These are phyloP conservation scores for Cepphus grylle DNA, from an alignment of 2,113 vertebrate species.

Conservation along the genomic window DNA sequence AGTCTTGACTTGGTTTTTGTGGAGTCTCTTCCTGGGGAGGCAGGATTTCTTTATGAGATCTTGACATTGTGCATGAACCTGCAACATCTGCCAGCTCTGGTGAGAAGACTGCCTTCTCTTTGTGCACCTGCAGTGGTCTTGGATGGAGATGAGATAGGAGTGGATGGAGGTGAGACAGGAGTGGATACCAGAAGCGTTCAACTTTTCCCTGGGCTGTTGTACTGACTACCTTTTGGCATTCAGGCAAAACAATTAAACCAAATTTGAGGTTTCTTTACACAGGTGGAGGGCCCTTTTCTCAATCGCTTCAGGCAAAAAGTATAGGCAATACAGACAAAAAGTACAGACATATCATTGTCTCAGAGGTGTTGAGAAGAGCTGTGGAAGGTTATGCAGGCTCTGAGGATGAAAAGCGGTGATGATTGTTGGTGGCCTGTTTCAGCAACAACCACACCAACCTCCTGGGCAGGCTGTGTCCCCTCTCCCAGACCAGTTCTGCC, in stretches of 20 bases:
- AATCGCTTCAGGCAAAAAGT: not conserved
- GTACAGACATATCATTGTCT: not conserved
- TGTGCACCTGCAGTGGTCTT: not conserved
- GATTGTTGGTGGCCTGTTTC: not conserved
- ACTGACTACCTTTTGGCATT: not conserved
- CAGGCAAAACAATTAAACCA: not conserved
- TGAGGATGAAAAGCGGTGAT: fast-evolving
- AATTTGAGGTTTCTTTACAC: not conserved
- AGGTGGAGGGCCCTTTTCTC: not conserved
- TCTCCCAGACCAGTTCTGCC: not conserved
- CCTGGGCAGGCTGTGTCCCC: not conserved
- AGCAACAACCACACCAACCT: not conserved
- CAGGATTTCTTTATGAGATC: not conserved
- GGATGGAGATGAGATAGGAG: not conserved
- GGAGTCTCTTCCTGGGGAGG: not conserved
- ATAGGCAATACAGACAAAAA: not conserved
- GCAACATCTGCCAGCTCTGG: not conserved
- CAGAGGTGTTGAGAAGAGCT: not conserved
- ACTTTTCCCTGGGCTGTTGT: not conserved
- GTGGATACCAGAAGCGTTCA: not conserved
- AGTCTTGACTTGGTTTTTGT: not conserved
- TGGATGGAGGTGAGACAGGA: not conserved
- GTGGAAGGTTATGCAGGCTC: not conserved
- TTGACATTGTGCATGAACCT: not conserved
- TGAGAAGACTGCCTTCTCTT: not conserved